Conservation (phyloP, 2,113 vertebrate species). For the Origma solitaria region DNA sequence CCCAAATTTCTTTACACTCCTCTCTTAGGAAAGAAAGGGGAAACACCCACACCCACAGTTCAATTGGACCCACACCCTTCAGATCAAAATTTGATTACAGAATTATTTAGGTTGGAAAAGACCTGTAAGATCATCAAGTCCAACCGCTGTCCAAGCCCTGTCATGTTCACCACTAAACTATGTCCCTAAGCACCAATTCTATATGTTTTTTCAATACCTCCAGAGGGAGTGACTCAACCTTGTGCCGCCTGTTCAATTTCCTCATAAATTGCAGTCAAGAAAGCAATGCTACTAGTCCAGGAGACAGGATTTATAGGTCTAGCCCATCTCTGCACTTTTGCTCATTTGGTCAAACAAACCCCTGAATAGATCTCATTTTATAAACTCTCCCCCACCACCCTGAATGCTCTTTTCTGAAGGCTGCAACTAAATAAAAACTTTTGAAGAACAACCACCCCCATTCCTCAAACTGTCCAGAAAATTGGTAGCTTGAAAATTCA, state of each 20-base stretch:
- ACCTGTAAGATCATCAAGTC: fast-evolving
- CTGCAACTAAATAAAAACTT: neutral
- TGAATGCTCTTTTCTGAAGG: slow-evolving; percentile 13
- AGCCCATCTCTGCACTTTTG: neutral
- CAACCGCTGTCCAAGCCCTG: neutral
- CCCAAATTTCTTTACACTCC: neutral
- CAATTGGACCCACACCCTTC: neutral
- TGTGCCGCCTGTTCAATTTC: neutral
- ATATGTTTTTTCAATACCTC: neutral
- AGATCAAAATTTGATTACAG: neutral
- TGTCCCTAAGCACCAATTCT: neutral
- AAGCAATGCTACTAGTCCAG: neutral
- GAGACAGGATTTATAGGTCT: slow-evolving; percentile 9
- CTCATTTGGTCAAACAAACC: neutral
- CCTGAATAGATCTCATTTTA: neutral
- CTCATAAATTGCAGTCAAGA: neutral
- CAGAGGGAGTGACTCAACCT: neutral
- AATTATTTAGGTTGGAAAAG: neutral
- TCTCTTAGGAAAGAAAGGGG: neutral
- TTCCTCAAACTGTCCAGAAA: neutral
- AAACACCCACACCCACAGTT: neutral
- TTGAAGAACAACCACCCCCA: neutral
- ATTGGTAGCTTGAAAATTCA: neutral
- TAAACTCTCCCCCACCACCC: neutral
- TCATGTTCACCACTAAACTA: neutral